These are phyloP conservation scores for Catagonus wagneri DNA, from an alignment of 2,113 vertebrate species.

Conservation along the genomic window DNA sequence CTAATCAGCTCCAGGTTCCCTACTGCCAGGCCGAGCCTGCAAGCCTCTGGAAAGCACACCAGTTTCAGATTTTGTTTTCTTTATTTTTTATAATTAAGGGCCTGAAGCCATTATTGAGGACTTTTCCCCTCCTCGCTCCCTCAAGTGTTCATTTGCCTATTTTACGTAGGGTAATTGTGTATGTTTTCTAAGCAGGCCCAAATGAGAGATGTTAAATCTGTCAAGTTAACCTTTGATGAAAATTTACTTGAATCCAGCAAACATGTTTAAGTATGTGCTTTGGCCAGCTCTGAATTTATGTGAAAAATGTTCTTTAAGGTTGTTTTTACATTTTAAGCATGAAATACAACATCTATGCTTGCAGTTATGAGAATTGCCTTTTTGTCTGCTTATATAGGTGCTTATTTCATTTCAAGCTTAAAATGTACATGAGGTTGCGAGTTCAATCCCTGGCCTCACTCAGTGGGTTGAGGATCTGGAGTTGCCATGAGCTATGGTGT, in stretches of 20 bases:
- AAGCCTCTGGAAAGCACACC: slow-evolving; percentile 77
- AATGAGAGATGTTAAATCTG: slow-evolving; percentile 50
- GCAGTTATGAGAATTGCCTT: not conserved
- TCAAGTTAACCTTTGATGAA: slow-evolving; percentile 66
- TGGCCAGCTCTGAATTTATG: slow-evolving; percentile 53
- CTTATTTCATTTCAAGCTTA: not conserved
- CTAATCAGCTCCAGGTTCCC: slow-evolving; percentile 81
- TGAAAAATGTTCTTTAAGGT: not conserved
- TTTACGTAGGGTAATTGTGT: slow-evolving; percentile 42
- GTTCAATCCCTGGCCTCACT: no score
- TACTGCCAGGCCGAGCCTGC: slow-evolving; percentile 73
- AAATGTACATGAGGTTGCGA: no score
- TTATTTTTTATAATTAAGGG: slow-evolving; percentile 80
- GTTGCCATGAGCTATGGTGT: no score
- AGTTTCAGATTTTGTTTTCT: slow-evolving; percentile 46
- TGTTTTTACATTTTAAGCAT: not conserved
- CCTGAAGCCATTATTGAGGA: slow-evolving; percentile 81
- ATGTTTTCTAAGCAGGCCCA: slow-evolving; percentile 62
- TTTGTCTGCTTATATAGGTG: slow-evolving; percentile 42
- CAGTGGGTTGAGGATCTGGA: no score
- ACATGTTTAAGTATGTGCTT: not conserved
- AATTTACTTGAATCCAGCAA: slow-evolving; percentile 39
- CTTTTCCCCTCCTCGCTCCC: slow-evolving; percentile 68
- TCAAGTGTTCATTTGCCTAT: slow-evolving; percentile 76
- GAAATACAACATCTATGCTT: not conserved